These are phyloP conservation scores for Ceraclea dissimilis DNA, from an alignment of 2,888 invertebrate species.

Conservation along the genomic window DNA sequence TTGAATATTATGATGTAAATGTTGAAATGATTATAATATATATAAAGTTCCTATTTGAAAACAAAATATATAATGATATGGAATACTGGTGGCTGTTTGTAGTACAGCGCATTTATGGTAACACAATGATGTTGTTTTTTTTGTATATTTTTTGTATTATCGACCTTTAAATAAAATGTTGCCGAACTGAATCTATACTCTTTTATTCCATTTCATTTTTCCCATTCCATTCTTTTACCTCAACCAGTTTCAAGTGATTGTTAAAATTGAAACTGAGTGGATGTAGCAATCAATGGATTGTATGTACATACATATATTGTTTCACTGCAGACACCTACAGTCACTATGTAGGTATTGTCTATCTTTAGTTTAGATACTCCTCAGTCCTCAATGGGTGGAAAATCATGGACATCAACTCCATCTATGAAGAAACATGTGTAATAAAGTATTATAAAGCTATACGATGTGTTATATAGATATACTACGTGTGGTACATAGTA, in stretches of 20 bases:
- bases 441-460: neutral
- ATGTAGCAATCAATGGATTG: too few species aligned
- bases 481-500: too few species aligned
- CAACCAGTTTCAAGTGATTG: too few species aligned
- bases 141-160: constrained; percentile 26
- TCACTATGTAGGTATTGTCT: neutral
- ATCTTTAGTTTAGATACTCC: neutral
- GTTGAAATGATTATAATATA: constrained; percentile 19
- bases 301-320: too few species aligned
- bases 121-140: constrained; percentile 23
- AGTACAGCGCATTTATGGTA: constrained; percentile 19
- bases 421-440: neutral
- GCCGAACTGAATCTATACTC: constrained; percentile 17
- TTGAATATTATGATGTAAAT: too few species aligned
- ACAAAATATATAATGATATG: constrained; percentile 15
- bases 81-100: constrained; percentile 11
- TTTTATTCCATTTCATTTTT: neutral
- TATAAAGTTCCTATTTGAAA: constrained; percentile 25
- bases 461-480: too few species aligned
- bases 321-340: too few species aligned
- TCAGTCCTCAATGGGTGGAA: neutral
- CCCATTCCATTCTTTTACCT: too few species aligned
- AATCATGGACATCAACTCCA: neutral
- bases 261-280: too few species aligned
- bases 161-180: constrained; percentile 24